Evolutionary conservation across 2,113 vertebrate genomes (phyloP), one percentile per base, ranked within the genome.

Genomic region (Lanius ludovicianus): DNA sequence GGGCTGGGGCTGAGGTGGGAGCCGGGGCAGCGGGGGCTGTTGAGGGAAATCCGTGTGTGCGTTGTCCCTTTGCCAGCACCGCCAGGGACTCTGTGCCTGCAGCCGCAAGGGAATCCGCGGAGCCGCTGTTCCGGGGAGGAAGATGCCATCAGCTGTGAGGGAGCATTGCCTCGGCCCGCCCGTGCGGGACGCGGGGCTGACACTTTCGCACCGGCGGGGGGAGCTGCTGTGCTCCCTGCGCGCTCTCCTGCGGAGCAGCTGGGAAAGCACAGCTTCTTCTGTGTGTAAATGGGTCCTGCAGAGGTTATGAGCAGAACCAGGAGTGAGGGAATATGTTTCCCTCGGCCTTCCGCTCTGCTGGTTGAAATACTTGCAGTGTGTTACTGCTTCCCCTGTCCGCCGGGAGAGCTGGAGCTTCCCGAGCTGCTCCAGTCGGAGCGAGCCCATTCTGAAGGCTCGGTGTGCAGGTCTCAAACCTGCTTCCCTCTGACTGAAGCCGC

Each of bases 271-370:
- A 7, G 3, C 31, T 44, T 13, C 0, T 9, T 3, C 14, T 7
- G 4, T 1, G 14, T 5, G 59, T 9, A 1, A 6, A 13, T 5
- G 31, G 24, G n/a, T 24, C 33, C 30, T 12, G 59, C 15, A 1
- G 1, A 0, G 42, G 10, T 11, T 30, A 1, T 0, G 25, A 39
- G 41, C 63, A 23, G 63, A 35, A 28, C 9, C 30, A 3, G 31
- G 25, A 31, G 2, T 0, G n/a, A 0, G 10, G 28, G 50, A 12
- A 0, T 8, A 0, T 1, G 13, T 49, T 64, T 63, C 24, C 14
- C 35, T n/a, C 18, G 69, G 55, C 81, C 41, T 57, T 52, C 37
- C 50, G 85, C 69, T 22, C 22, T 44, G 50, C 55, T 22, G 76
- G 27, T 27, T 30, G 31, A 7, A 5, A 5, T 37, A 0, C 71